phyloP scores from a whole-genome alignment of 2,797 vertebrate genomes.

The Protonibea diacanthus region DNA sequence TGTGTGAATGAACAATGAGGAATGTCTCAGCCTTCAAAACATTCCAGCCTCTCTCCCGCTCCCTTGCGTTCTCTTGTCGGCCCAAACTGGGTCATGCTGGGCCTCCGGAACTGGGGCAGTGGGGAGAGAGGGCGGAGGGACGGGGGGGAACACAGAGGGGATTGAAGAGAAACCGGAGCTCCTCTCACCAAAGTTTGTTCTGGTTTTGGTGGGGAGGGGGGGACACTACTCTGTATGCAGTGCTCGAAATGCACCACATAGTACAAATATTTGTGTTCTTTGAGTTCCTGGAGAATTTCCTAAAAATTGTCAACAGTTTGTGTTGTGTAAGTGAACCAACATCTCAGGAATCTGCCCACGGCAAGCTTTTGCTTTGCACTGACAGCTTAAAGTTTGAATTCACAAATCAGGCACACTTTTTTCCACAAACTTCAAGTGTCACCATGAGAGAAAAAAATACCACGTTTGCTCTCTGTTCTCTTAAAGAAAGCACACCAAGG shows the following conservation, averaged over 20 bases:
- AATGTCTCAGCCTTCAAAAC: conserved; percentile 85
- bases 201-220: conserved; percentile 30
- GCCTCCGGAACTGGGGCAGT: conserved; percentile 81
- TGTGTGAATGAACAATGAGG: conserved; percentile 87
- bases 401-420: background rate
- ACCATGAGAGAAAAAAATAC: background rate
- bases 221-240: conserved; percentile 17
- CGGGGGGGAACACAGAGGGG: conserved; percentile 63
- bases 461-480: background rate
- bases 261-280: conserved; percentile 45
- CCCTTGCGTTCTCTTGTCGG: conserved; percentile 60
- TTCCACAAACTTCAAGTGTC: background rate
- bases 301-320: background rate
- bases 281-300: conserved; percentile 8
- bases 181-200: conserved; percentile 42
- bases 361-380: background rate
- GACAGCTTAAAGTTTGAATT: background rate
- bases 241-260: conserved; percentile 14
- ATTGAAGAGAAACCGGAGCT: conserved; percentile 65
- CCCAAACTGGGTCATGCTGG: conserved; percentile 83
- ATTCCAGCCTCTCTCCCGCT: conserved; percentile 74
- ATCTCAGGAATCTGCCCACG: background rate
- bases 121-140: conserved; percentile 70
- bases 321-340: background rate
- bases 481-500: conserved; percentile 7